A percentile compares a stretch with the other conserved stretches of the same genome.
Conservation (phyloP, 2,888 invertebrate species). For the Lochmaea crataegi region DNA sequence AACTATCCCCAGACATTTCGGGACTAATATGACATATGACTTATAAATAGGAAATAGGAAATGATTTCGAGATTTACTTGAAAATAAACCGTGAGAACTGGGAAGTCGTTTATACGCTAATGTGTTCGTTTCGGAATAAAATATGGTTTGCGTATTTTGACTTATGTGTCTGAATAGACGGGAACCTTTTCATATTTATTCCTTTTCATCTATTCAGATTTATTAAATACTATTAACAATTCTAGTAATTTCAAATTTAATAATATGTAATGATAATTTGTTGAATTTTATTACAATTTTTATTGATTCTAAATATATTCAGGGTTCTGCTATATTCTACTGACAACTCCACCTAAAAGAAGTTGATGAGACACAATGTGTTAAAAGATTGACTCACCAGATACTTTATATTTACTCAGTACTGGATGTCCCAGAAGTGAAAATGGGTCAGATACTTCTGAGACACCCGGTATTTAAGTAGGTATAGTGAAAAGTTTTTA, state of each 20-base stretch:
- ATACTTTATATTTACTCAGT: no score
- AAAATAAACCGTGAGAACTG: constrained; percentile 50
- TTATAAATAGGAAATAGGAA: constrained; percentile 41
- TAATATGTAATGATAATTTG: no score
- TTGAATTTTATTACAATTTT: no score
- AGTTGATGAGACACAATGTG: no score
- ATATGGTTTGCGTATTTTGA: constrained; percentile 46
- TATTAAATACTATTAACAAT: not conserved
- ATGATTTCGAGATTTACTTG: constrained; percentile 34
- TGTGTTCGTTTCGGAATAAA: constrained; percentile 32
- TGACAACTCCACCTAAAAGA: no score
- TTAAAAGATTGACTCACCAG: no score
- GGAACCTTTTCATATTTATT: constrained; percentile 16
- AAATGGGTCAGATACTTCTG: no score
- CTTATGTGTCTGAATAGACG: constrained; percentile 34
- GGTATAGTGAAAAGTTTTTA: no score
- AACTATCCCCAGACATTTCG: constrained; percentile 32
- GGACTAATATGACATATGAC: constrained; percentile 36
- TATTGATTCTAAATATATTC: no score
- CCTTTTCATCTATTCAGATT: not conserved
- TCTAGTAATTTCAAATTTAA: not conserved
- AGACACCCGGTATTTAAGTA: no score
- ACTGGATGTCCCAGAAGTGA: no score
- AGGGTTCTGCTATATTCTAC: no score
- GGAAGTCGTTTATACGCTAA: constrained; percentile 44